Base-by-base conservation (phyloP, 2,113 vertebrate species). In the Heteronetta atricapilla region DNA sequence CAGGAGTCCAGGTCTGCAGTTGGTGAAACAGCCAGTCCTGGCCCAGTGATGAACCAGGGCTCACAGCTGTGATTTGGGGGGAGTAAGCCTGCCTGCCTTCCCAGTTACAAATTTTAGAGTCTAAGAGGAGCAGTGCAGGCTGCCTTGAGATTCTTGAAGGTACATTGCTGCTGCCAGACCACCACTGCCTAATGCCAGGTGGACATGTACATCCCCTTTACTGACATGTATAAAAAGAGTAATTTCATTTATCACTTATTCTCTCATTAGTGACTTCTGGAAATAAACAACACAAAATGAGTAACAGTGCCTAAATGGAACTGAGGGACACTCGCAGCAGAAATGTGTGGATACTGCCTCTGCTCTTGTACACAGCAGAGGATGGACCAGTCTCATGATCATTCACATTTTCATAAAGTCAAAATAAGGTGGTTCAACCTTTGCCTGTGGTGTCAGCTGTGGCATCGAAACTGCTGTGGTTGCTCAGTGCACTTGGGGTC, bases 321-420 rank as follows among this genome's bases (percentile, higher is more conserved):
- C 10, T 20, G 18, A 50, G 44, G 31, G 21, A 29, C 33, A 16
- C n/a, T 28, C 53, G 11, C 34, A 26, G n/a, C 5, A 60, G 42
- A 46, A 52, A 83, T 63, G 23, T 31, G 18, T 8, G 36, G 10
- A 22, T 87, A 31, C 18, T 23, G 3, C 42, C 11, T 68, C 58
- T 85, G 23, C 44, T 77, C 29, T 44, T 7, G 20, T 7, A 10
- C 6, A 3, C 48, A 34, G 11, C 31, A 72, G 2, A 14, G 9
- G 10, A 11, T 2, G 6, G 70, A 23, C 12, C 18, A 13, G 7
- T 63, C 78, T 66, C 2, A 3, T 52, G 58, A 23, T 0, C 1
- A 68, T 91, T 55, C 31, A 52, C 2, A 14, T 50, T 88, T 59
- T 56, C 20, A 1, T 14, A 14, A 31, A 33, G 33, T 73, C 12